Percentiles rank a stretch among this genome's conserved stretches.
Evolutionary conservation across 2,888 invertebrate species (phyloP).

Genomic region (Theretra japonica): DNA sequence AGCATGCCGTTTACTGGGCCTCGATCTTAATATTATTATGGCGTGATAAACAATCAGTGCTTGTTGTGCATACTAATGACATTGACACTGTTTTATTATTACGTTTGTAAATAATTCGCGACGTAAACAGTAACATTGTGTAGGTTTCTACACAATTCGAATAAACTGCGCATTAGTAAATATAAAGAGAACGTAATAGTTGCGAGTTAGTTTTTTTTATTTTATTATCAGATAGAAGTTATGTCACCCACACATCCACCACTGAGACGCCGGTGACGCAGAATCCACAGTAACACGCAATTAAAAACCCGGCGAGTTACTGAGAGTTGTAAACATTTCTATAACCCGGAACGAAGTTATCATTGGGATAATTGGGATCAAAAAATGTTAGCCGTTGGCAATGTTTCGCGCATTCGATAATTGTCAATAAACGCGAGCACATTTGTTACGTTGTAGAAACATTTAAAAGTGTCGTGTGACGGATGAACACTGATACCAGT

Average conservation of each 20-base stretch:
- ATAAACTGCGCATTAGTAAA: background rate
- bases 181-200: background rate
- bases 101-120: background rate
- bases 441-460: background rate
- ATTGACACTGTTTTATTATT: background rate
- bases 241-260: no score
- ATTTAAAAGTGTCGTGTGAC: conserved; percentile 2
- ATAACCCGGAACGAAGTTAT: no score
- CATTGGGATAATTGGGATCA: no score
- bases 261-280: no score
- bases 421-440: background rate
- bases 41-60: background rate
- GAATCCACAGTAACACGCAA: no score
- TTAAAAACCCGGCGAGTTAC: no score
- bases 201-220: background rate
- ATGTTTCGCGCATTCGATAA: background rate
- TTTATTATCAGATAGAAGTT: background rate
- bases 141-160: background rate
- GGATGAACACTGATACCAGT: conserved; percentile 25
- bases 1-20: background rate
- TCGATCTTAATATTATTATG: conserved; percentile 1
- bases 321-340: no score
- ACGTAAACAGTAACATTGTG: background rate
- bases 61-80: background rate
- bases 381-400: background rate